A percentile compares a stretch with the other conserved stretches of the same genome.
phyloP scores from a whole-genome alignment of 2,888 invertebrate species.

The Agrochola macilenta region DNA sequence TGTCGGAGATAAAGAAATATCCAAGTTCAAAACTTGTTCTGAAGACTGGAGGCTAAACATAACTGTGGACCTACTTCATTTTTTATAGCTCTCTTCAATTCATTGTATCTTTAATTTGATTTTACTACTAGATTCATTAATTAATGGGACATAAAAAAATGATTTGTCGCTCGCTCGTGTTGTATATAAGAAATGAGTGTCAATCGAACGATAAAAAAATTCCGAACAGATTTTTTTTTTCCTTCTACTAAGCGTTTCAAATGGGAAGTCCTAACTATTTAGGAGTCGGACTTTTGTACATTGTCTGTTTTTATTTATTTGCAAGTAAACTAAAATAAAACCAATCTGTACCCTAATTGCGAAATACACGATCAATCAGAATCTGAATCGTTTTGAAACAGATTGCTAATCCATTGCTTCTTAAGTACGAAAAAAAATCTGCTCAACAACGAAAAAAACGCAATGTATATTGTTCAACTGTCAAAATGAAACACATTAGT shows the following conservation, averaged over 20 bases:
- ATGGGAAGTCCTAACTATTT: background rate
- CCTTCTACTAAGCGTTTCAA: background rate
- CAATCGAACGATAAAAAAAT: slow-evolving; percentile 12
- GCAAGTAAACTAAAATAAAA: background rate
- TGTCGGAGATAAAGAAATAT: slow-evolving; percentile 51
- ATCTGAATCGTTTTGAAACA: too few relatives aligned
- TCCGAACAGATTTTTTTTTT: background rate
- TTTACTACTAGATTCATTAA: slow-evolving; percentile 44
- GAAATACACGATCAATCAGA: too few relatives aligned
- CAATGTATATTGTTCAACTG: too few relatives aligned
- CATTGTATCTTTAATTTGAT: slow-evolving; percentile 47
- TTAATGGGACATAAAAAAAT: slow-evolving; percentile 46
- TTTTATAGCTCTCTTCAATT: slow-evolving; percentile 49
- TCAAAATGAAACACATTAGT: too few relatives aligned
- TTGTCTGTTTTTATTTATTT: background rate
- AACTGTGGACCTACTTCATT: slow-evolving; percentile 43
- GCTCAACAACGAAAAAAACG: too few relatives aligned
- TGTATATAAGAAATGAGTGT: background rate
- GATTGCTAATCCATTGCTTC: too few relatives aligned
- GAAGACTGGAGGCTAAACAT: slow-evolving; percentile 44
- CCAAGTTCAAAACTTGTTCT: slow-evolving; percentile 55
- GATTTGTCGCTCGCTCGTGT: slow-evolving; percentile 39
- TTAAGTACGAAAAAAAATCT: too few relatives aligned
- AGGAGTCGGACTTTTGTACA: background rate
- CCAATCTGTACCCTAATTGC: too few relatives aligned